Conservation (phyloP, 2,113 vertebrate genomes). For the Lathamus discolor region DNA sequence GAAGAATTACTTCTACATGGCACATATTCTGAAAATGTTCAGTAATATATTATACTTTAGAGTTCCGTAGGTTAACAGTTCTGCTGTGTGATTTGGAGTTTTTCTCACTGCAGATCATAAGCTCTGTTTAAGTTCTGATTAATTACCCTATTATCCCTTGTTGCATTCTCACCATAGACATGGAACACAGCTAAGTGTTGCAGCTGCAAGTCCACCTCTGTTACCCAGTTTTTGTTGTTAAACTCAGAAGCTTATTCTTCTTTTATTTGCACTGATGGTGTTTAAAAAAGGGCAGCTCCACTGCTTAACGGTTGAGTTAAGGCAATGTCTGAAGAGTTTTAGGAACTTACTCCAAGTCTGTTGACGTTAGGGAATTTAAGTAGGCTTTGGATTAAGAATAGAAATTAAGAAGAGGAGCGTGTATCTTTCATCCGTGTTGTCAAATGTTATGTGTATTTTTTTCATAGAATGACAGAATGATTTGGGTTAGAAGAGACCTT, state of each 20-base stretch:
- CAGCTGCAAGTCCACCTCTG: not conserved
- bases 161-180: fast-evolving
- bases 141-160: not conserved
- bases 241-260: not conserved
- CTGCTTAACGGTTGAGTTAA: not conserved
- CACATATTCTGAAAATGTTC: not conserved
- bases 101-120: not conserved
- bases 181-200: not conserved
- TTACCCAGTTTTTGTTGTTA: not conserved
- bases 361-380: not conserved
- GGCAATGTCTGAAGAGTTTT: not conserved
- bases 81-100: not conserved
- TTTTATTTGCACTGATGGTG: not conserved
- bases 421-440: not conserved
- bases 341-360: not conserved
- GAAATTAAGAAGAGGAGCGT: not conserved
- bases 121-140: not conserved
- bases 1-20: not conserved
- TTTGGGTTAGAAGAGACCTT: not conserved
- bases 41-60: not conserved
- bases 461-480: not conserved
- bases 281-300: not conserved
- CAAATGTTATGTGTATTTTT: not conserved
- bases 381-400: not conserved
- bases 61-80: not conserved